Percentiles rank a stretch among this genome's conserved stretches.
phyloP scores from a whole-genome alignment of 2,888 invertebrate genomes.

The Onchidella celtica region DNA sequence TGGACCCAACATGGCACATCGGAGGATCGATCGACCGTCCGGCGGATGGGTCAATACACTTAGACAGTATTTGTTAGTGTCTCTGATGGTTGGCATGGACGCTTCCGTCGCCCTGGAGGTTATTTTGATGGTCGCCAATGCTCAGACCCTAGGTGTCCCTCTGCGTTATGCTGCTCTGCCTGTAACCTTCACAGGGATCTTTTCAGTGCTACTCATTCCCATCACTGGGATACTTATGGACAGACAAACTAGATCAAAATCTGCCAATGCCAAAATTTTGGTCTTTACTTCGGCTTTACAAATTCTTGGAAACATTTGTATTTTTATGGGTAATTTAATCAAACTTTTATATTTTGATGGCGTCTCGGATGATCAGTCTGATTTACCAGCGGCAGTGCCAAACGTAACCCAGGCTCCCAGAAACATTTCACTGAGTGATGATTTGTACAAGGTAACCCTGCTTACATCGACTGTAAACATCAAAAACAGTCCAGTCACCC shows the following conservation, averaged over 20 bases:
- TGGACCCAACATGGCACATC: too few species aligned
- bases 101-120: neutral
- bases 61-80: too few species aligned
- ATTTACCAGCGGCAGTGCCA: neutral
- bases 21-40: too few species aligned
- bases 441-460: too few species aligned
- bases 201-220: neutral
- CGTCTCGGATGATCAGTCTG: neutral
- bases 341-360: neutral
- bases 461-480: too few species aligned
- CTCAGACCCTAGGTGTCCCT: constrained; percentile 2
- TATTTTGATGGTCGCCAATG: neutral
- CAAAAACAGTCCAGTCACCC: too few species aligned
- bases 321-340: neutral
- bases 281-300: neutral
- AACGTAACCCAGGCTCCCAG: too few species aligned
- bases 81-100: neutral
- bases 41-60: too few species aligned
- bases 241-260: neutral
- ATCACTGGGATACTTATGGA: neutral
- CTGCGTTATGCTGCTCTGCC: neutral
- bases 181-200: neutral
- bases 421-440: too few species aligned
- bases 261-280: neutral
- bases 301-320: neutral